Base-by-base conservation (phyloP, 2,797 vertebrate genomes). In the Amphiprion clarkii region DNA sequence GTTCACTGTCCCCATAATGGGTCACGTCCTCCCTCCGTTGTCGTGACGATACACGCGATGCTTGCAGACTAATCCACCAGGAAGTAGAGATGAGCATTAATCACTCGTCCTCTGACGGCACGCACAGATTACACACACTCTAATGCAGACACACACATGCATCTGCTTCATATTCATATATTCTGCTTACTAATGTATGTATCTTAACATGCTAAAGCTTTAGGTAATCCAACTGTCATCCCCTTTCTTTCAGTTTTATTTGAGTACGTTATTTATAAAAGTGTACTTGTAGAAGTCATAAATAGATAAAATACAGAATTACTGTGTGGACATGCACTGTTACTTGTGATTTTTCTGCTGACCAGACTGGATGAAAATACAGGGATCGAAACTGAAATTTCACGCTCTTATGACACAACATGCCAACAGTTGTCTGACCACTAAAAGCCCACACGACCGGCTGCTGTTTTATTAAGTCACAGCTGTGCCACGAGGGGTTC, bases 31-130 rank as follows among this genome's bases (percentile, higher is more conserved):
- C 46, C 71, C 25, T 27, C 39, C 9, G 40, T 46, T 81, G 60
- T 62, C 63, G 69, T 85, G 83, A 84, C 39, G 21, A 79, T 56
- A 54, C 27, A 31, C 71, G 55, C 10, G 21, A 87, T 55, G 71
- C 27, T 78, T 29, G 0, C 29, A 65, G 54, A 74, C 57, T 88
- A 90, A 92, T 89, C 88, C 88, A 77, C 4, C 83, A 67, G 84
- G 76, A 90, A 88, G 79, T 58, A 54, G 67, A 88, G 87, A 88
- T 89, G 88, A 88, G 62, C 59, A 29, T 71, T 87, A 86, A 90
- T 88, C 88, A 85, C 79, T 52, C 57, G 68, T 85, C 39, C 19
- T 77, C 72, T 85, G 66, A 16, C 64, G 27, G 72, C 87, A 89
- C 76, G 72, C 78, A 89, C 67, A 77, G 81, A 88, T 90, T 89